Evolutionary conservation across 2,888 invertebrate species (phyloP), one percentile per base, ranked within the genome.

Genomic region (Masnerella sp.): DNA sequence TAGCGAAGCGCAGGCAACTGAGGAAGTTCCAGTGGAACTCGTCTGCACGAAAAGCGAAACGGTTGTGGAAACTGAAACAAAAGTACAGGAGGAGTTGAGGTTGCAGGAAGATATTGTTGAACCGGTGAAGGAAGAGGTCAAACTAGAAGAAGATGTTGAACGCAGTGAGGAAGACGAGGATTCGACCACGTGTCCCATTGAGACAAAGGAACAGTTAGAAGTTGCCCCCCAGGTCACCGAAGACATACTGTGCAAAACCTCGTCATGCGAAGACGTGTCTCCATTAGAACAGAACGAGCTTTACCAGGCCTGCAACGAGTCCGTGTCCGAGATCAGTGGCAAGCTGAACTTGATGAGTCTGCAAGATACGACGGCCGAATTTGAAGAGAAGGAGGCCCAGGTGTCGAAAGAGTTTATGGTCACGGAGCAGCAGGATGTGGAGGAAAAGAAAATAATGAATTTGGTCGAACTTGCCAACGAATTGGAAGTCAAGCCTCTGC

Each of bases 401-500:
- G 67, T 71, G 49, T 71, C 64, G 32, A 79, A 75, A 65, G 78
- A 74, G 14, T 71, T 67, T 34, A 51, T 77, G 25, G 74, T 62
- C 0, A 65, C 59, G 0, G 78, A 78, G 12, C 76, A 56, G 4
- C 78, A 79, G 14, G 78, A 79, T 14, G 52, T 75, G 1, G 75
- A 74, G 20, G 76, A 78, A 5, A 28, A 30, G 1, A 71, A 79
- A 65, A 79, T 59, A 2, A 38, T 76, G 17, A 65, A 65, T 9
- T 42, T 67, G 14, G 2, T 78, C 9, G 65, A 77, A 43, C 58
- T 62, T 8, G 70, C 83, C 78, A 82, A 82, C 82, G 74, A 74
- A 69, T 38, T 78, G 75, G 43, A 51, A 1, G 17, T 51, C 0
- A 34, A 42, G 12, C 59, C 68, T 2, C 9, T 45, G 0, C 47